Evolutionary conservation across 2,888 invertebrate species (phyloP).

Genomic region (Dendrolimus houi): DNA sequence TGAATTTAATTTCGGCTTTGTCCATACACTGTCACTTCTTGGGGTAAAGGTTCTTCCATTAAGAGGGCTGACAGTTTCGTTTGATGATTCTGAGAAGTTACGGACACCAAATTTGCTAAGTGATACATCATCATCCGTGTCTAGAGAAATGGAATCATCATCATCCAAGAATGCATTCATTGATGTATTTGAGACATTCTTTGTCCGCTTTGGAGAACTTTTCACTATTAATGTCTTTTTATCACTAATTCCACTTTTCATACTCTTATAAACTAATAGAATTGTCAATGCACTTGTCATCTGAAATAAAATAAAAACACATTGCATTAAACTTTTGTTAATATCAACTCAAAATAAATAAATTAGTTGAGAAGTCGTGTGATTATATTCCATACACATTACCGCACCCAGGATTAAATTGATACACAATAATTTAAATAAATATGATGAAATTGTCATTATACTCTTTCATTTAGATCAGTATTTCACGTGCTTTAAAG

Average conservation of each 20-base stretch:
- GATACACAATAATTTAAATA: too few species aligned
- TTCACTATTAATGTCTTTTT: constrained; percentile 20
- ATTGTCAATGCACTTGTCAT: constrained; percentile 41
- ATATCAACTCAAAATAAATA: too few species aligned
- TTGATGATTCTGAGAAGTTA: constrained; percentile 56
- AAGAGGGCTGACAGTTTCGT: constrained; percentile 38
- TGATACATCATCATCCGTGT: constrained; percentile 66
- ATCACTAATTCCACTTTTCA: constrained; percentile 27
- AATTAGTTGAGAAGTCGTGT: too few species aligned
- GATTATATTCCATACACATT: too few species aligned
- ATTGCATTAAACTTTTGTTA: too few species aligned
- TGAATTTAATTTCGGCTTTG: constrained; percentile 54
- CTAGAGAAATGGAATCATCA: constrained; percentile 43
- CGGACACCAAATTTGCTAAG: constrained; percentile 61
- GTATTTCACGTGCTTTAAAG: too few species aligned
- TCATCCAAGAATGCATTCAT: constrained; percentile 34
- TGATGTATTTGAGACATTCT: constrained; percentile 33
- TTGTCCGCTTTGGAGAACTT: constrained; percentile 39
- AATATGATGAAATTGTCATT: too few species aligned
- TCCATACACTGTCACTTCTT: constrained; percentile 47
- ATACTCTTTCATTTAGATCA: too few species aligned
- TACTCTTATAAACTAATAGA: constrained; percentile 44
- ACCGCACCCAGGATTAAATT: too few species aligned
- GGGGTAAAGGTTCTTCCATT: constrained; percentile 58
- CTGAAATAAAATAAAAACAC: constrained; percentile 37